Base-by-base conservation (phyloP, 1,140 invertebrate genomes). In the Achatina immaculata region DNA sequence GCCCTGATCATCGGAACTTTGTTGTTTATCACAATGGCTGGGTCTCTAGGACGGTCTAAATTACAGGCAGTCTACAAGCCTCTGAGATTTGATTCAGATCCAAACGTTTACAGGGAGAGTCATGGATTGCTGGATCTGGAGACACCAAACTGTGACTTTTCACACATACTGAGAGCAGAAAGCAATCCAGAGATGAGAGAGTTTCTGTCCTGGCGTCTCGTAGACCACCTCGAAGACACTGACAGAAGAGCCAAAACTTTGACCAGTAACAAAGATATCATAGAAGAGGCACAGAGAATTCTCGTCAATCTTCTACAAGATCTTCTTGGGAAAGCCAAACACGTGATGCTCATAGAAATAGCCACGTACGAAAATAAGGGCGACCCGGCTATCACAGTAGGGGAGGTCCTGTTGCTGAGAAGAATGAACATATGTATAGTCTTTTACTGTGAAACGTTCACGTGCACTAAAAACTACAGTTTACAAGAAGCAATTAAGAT, bases 321-420 rank as follows among this genome's bases (percentile, higher is more conserved):
- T 62, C 0, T 83, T 19, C 55, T 82, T 7, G 62, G 55, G 0
- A 34, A n/a, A 14, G 76, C 42, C 62, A 74, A 78, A 45, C 36
- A 83, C 45, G 85, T 80, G 19, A 66, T 86, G 40, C 68, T 86
- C 0, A 34, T 86, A 31, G 81, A 85, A 31, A 51, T 85, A n/a
- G 73, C 81, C 0, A 34, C 73, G 14, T 82, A 51, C 16, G 69
- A 80, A 16, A 86, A 86, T 79, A 86, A 84, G 66, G 85, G 85
- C 4, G 85, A 85, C 58, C 80, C 83, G 3, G 76, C 82, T 34
- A 85, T 85, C 31, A 81, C 78, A 4, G 82, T 81, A 31, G 85
- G 85, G 6, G 73, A 86, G 40, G 31, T 82, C 19, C 31, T 40
- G 7, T 24, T 86, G 0, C 62, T 86, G 36, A 31, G 76, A 40